Evolutionary conservation across 2,888 invertebrate species (phyloP).

Genomic region (Terebella lapidaria): DNA sequence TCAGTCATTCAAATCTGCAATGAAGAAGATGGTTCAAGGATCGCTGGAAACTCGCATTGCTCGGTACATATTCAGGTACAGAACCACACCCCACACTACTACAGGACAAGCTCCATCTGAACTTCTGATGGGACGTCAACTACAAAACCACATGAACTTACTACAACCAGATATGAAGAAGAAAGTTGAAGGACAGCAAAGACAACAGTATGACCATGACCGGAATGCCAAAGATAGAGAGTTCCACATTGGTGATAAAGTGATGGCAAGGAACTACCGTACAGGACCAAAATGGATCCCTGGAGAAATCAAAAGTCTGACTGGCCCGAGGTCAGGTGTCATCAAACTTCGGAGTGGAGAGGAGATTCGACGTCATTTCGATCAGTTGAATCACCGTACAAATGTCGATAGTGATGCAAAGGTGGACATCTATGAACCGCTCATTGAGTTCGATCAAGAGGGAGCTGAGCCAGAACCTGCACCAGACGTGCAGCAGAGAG

Average conservation of each 20-base stretch:
- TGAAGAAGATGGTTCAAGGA: background rate
- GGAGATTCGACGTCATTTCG: too few relatives aligned
- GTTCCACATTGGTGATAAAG: background rate
- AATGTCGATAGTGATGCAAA: too few relatives aligned
- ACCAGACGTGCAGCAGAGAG: too few relatives aligned
- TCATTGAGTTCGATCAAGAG: too few relatives aligned
- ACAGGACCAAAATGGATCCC: too few relatives aligned
- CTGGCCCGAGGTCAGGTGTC: too few relatives aligned
- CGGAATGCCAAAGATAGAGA: background rate
- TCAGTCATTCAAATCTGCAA: background rate
- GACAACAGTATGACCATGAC: background rate
- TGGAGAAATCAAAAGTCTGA: too few relatives aligned
- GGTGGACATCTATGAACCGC: too few relatives aligned
- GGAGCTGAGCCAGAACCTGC: too few relatives aligned
- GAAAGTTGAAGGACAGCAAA: background rate
- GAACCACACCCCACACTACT: slow-evolving; percentile 4
- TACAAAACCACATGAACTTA: background rate
- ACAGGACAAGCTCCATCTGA: slow-evolving; percentile 2
- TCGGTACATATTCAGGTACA: slow-evolving; percentile 1
- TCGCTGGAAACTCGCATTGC: background rate
- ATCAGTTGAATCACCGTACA: too few relatives aligned
- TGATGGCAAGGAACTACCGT: too few relatives aligned
- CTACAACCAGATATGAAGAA: background rate
- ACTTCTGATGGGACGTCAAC: slow-evolving; percentile 1
- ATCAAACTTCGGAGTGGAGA: too few relatives aligned